Percentiles rank a stretch among this genome's conserved stretches.
phyloP scores from a whole-genome alignment of 2,888 invertebrate species.

The Chrysolina americana region DNA sequence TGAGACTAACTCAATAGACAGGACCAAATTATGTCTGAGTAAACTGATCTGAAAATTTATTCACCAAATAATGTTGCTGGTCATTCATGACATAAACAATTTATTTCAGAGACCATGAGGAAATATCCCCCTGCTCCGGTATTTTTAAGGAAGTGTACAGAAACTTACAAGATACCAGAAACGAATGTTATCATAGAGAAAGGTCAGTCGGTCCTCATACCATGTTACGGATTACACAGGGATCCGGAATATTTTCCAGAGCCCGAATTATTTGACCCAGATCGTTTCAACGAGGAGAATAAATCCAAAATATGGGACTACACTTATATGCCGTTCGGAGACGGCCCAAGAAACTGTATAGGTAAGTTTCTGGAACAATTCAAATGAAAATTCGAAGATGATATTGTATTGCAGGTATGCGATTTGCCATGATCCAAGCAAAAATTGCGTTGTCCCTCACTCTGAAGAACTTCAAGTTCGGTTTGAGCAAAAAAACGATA shows the following conservation, averaged over 20 bases:
- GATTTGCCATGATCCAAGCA: slow-evolving; percentile 73
- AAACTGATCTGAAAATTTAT: no score
- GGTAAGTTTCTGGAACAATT: slow-evolving; percentile 63
- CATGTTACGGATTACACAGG: slow-evolving; percentile 73
- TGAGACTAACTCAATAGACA: no score
- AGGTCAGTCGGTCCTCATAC: slow-evolving; percentile 72
- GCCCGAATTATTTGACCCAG: slow-evolving; percentile 74
- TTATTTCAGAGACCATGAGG: slow-evolving; percentile 72
- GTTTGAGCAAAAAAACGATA: slow-evolving; percentile 63
- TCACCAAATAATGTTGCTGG: no score
- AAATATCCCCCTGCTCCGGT: slow-evolving; percentile 74
- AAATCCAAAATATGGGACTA: slow-evolving; percentile 68
- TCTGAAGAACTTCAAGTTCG: slow-evolving; percentile 66
- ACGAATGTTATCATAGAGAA: slow-evolving; percentile 70
- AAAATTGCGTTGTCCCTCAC: slow-evolving; percentile 72
- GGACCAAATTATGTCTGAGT: no score
- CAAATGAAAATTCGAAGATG: not conserved
- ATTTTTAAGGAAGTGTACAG: slow-evolving; percentile 71
- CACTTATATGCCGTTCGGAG: slow-evolving; percentile 73
- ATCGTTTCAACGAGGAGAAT: slow-evolving; percentile 72
- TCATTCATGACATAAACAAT: not conserved
- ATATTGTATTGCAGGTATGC: slow-evolving; percentile 68
- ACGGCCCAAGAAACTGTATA: slow-evolving; percentile 73
- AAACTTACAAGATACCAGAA: slow-evolving; percentile 71
- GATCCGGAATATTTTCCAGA: slow-evolving; percentile 74